phyloP scores from a whole-genome alignment of 2,797 vertebrate genomes.

The Xiphophorus birchmanni region DNA sequence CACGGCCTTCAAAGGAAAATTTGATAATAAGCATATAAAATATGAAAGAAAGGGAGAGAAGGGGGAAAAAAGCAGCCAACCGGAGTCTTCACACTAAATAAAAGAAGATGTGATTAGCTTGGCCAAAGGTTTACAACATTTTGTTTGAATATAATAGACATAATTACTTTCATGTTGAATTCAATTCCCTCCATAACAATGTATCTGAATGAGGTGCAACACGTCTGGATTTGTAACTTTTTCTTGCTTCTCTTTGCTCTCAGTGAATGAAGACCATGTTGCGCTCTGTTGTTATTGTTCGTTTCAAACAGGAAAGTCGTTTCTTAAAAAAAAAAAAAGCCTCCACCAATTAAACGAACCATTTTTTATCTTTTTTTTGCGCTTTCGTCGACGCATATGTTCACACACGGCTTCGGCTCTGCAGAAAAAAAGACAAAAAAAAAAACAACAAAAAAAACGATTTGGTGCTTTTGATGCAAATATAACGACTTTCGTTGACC shows the following conservation, averaged over 20 bases:
- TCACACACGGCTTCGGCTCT: slow-evolving; percentile 1
- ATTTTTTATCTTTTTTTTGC: slow-evolving; percentile 4
- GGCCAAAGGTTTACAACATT: slow-evolving; percentile 82
- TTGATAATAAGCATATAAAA: slow-evolving; percentile 82
- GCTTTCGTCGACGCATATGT: slow-evolving; percentile 14
- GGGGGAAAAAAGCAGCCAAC: slow-evolving; percentile 68
- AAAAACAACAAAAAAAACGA: slow-evolving; percentile 17
- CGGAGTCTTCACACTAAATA: slow-evolving; percentile 76
- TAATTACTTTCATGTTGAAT: slow-evolving; percentile 81
- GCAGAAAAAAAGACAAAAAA: background rate
- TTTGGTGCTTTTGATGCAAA: slow-evolving; percentile 30
- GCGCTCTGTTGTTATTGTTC: slow-evolving; percentile 47
- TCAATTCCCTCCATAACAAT: slow-evolving; percentile 79
- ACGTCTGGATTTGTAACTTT: slow-evolving; percentile 69
- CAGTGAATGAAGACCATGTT: slow-evolving; percentile 48
- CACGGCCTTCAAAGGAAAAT: slow-evolving; percentile 81
- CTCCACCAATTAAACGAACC: slow-evolving; percentile 15
- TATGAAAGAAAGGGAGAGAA: slow-evolving; percentile 66
- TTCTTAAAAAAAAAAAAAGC: background rate
- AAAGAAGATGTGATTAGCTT: slow-evolving; percentile 82
- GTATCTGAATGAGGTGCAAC: slow-evolving; percentile 79
- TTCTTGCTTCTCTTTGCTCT: slow-evolving; percentile 30
- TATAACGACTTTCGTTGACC: slow-evolving; percentile 32
- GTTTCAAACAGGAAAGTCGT: slow-evolving; percentile 24
- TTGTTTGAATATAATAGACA: slow-evolving; percentile 83